Percentiles rank a stretch among this genome's conserved stretches.
phyloP scores from a whole-genome alignment of 1,140 invertebrate genomes.

The Drosophila tsacasi region DNA sequence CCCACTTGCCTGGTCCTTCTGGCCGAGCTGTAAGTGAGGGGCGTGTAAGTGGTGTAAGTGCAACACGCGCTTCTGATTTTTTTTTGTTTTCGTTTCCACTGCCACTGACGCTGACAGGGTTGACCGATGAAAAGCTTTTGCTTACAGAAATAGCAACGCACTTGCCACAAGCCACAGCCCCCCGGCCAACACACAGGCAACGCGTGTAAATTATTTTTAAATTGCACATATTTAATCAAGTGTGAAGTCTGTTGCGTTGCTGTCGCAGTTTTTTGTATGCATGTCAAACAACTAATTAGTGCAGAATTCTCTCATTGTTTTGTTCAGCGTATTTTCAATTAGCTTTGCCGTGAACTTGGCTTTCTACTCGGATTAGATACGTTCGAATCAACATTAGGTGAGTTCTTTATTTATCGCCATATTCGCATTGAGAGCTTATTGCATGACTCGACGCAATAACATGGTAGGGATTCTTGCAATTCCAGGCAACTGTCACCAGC shows the following conservation, averaged over 20 bases:
- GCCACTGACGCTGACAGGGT: conserved; percentile 16
- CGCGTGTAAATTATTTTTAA: conserved; percentile 68
- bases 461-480: conserved; percentile 7
- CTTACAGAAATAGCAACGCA: conserved; percentile 56
- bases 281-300: conserved; percentile 61
- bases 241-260: conserved; percentile 31
- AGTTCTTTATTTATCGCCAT: neutral
- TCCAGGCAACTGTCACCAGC: conserved; percentile 18
- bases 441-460: neutral
- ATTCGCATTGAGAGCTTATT: neutral
- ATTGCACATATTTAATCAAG: conserved; percentile 73
- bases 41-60: conserved; percentile 14
- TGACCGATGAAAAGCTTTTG: conserved; percentile 30
- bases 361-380: neutral
- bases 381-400: neutral
- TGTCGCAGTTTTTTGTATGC: conserved; percentile 33
- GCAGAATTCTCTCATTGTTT: conserved; percentile 16
- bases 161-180: conserved; percentile 53
- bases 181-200: conserved; percentile 2
- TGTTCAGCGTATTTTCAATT: neutral
- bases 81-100: neutral
- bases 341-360: conserved; percentile 13
- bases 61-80: conserved; percentile 37
- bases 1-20: neutral
- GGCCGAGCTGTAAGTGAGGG: neutral